Percentiles rank a stretch among this genome's conserved stretches.
Evolutionary conservation across 2,113 vertebrate species (phyloP).

Genomic region (Pseudopodoces humilis): DNA sequence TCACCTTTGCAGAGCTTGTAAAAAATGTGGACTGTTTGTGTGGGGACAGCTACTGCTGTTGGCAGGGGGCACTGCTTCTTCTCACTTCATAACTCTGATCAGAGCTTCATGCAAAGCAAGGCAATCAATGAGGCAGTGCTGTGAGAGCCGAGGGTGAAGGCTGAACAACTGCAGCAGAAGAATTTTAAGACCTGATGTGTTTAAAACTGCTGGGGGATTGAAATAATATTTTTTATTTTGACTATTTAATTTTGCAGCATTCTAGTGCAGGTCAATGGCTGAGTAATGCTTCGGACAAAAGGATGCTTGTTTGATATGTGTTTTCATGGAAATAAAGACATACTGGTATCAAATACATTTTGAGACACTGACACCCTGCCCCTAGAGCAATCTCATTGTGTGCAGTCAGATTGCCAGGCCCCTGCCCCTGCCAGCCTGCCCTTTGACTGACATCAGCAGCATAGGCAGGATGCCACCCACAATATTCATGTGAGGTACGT

Average conservation of each 20-base stretch:
- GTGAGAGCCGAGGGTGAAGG: not conserved
- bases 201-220: not conserved
- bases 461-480: rapidly evolving
- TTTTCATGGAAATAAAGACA: not conserved
- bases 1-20: not conserved
- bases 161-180: not conserved
- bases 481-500: not conserved
- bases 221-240: not conserved
- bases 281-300: not conserved
- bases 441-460: rapidly evolving
- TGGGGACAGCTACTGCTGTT: not conserved
- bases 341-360: not conserved
- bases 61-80: not conserved
- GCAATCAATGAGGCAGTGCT: not conserved
- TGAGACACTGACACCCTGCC: not conserved
- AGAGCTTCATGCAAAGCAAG: not conserved
- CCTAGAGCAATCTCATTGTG: rapidly evolving
- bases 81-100: not conserved
- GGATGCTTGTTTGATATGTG: not conserved
- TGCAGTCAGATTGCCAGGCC: not conserved
- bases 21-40: not conserved
- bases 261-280: not conserved
- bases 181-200: not conserved
- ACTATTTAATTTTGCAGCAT: not conserved
- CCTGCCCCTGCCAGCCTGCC: not conserved